Evolutionary conservation across 2,888 invertebrate genomes (phyloP).

Genomic region (Patella caerulea): DNA sequence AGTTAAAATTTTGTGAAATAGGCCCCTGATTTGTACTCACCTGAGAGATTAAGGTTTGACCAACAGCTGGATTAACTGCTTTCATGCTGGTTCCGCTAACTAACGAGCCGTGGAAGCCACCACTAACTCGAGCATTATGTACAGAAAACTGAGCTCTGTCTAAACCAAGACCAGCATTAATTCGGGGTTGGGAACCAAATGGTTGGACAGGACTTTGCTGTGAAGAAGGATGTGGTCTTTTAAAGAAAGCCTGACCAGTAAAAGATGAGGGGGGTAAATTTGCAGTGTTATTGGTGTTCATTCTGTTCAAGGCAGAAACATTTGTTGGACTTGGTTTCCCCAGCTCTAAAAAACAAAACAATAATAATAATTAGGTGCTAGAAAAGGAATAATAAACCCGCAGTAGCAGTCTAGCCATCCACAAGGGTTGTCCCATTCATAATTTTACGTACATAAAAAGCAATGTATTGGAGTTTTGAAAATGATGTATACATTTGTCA

Average conservation of each 20-base stretch:
- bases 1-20: too few species aligned
- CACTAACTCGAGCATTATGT: background rate
- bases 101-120: background rate
- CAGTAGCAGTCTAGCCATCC: too few species aligned
- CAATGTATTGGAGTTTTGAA: too few species aligned
- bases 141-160: background rate
- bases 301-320: too few species aligned
- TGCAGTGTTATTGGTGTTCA: background rate
- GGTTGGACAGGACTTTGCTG: background rate
- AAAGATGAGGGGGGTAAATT: slow-evolving; percentile 4
- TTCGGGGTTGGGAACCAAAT: background rate
- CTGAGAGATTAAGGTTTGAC: background rate
- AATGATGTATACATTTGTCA: too few species aligned
- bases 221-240: background rate
- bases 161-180: background rate
- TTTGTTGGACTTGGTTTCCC: too few species aligned
- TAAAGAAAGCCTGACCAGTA: slow-evolving; percentile 6
- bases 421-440: too few species aligned
- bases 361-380: too few species aligned
- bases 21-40: background rate
- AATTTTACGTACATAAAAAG: too few species aligned
- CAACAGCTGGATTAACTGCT: background rate
- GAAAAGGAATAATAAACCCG: too few species aligned
- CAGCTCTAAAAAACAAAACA: too few species aligned
- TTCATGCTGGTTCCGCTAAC: background rate